Conservation (phyloP, 2,888 invertebrate genomes). For the Nemotelus pantherinus region DNA sequence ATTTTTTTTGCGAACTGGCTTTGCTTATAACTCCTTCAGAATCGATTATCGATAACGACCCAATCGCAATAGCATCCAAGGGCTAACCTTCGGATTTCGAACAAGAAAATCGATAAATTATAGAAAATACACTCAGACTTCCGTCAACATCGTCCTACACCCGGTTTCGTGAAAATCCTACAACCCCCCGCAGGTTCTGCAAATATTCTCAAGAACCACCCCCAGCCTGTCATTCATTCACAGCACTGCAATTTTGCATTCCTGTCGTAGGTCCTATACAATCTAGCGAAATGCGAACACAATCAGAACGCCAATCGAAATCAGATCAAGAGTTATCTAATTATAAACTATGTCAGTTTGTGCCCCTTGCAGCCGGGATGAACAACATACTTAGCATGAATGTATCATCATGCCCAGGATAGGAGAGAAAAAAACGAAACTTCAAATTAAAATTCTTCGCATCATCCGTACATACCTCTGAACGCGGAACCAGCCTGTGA, state of each 20-base stretch:
- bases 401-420: background rate
- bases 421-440: slow-evolving; percentile 1
- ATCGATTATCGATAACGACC: background rate
- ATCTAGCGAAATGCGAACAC: slow-evolving; percentile 3
- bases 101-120: slow-evolving; percentile 28
- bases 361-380: slow-evolving; percentile 22
- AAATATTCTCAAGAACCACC: background rate
- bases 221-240: slow-evolving; percentile 22
- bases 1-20: too few relatives aligned
- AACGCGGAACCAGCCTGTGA: slow-evolving; percentile 29
- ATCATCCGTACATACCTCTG: slow-evolving; percentile 20
- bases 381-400: background rate
- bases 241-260: background rate
- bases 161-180: background rate
- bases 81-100: background rate
- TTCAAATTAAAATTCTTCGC: slow-evolving; percentile 30
- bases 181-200: slow-evolving; percentile 4
- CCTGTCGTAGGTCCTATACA: background rate
- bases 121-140: slow-evolving; percentile 27
- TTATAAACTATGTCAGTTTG: slow-evolving; percentile 29
- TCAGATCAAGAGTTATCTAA: slow-evolving; percentile 30
- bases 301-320: background rate
- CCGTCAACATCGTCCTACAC: slow-evolving; percentile 36
- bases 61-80: background rate
- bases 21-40: too few relatives aligned